A percentile compares a stretch with the other conserved stretches of the same genome.
These are phyloP conservation scores for Lucifuga dentata DNA, from an alignment of 2,113 vertebrate species.

Conservation along the genomic window DNA sequence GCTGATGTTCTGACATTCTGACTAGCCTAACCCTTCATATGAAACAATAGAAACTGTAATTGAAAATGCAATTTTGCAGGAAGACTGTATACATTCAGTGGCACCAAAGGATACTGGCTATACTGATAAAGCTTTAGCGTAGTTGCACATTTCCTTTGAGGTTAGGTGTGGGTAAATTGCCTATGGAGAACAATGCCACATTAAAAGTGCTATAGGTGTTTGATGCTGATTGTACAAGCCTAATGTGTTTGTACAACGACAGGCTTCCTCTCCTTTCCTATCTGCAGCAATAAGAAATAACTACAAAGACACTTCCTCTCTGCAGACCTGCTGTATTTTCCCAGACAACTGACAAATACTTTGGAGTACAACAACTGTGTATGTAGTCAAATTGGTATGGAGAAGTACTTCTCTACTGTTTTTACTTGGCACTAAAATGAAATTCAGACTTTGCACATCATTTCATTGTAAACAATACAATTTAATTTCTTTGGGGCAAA, in stretches of 20 bases:
- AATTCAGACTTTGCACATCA: constrained; percentile 14
- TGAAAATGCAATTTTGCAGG: constrained; percentile 7
- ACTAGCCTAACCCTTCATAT: neutral
- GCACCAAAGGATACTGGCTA: neutral
- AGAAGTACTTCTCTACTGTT: constrained; percentile 7
- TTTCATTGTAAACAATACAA: constrained; percentile 38
- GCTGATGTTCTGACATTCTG: neutral
- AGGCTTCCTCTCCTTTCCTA: constrained; percentile 23
- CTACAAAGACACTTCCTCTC: constrained; percentile 37
- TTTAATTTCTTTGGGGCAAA: constrained; percentile 28
- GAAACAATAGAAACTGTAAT: neutral
- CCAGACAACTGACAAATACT: constrained; percentile 2
- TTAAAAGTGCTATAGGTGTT: neutral
- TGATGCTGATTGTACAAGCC: constrained; percentile 19
- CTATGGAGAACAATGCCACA: constrained; percentile 1
- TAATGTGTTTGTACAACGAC: constrained; percentile 32
- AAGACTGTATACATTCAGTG: neutral
- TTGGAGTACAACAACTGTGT: too few relatives aligned
- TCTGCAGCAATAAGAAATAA: constrained; percentile 34
- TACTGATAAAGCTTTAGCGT: neutral
- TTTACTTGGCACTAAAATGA: constrained; percentile 20
- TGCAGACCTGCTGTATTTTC: constrained; percentile 5
- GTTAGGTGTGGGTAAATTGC: neutral
- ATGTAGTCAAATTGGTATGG: neutral
- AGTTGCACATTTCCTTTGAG: neutral